These are phyloP conservation scores for Cacoxenus indagator DNA, from an alignment of 2,888 invertebrate genomes.

Conservation along the genomic window DNA sequence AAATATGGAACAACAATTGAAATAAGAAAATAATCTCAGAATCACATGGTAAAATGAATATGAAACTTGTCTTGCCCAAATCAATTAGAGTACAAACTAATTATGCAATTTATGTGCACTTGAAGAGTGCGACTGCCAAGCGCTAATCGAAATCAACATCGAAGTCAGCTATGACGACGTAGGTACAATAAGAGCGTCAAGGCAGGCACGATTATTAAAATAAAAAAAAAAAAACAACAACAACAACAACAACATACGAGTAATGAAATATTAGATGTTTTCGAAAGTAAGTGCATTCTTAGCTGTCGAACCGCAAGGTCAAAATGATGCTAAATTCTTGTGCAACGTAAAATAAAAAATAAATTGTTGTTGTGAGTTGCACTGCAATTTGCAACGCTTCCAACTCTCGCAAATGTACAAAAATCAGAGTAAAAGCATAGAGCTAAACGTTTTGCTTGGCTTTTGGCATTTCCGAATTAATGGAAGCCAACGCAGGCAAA, in stretches of 20 bases:
- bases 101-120: slow-evolving; percentile 16
- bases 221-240: neutral
- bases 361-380: neutral
- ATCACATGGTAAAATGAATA: too few relatives aligned
- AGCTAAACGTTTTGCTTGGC: neutral
- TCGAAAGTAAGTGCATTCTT: slow-evolving; percentile 18
- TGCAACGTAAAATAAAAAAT: neutral
- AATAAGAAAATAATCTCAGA: too few relatives aligned
- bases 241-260: neutral
- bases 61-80: too few relatives aligned
- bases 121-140: neutral
- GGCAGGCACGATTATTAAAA: slow-evolving; percentile 16
- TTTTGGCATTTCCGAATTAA: neutral
- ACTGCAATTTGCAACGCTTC: neutral
- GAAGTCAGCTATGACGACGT: neutral
- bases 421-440: slow-evolving; percentile 8
- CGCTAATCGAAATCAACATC: neutral
- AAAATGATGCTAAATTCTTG: slow-evolving; percentile 1
- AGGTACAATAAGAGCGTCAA: neutral
- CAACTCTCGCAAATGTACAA: neutral
- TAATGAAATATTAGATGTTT: neutral
- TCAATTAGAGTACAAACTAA: slow-evolving; percentile 17
- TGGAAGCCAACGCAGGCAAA: neutral
- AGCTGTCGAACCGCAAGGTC: slow-evolving; percentile 16
- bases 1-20: too few relatives aligned